A percentile compares a stretch with the other conserved stretches of the same genome.
These are phyloP conservation scores for Adrianichthys oophorus DNA, from an alignment of 2,797 vertebrate species.

Conservation along the genomic window DNA sequence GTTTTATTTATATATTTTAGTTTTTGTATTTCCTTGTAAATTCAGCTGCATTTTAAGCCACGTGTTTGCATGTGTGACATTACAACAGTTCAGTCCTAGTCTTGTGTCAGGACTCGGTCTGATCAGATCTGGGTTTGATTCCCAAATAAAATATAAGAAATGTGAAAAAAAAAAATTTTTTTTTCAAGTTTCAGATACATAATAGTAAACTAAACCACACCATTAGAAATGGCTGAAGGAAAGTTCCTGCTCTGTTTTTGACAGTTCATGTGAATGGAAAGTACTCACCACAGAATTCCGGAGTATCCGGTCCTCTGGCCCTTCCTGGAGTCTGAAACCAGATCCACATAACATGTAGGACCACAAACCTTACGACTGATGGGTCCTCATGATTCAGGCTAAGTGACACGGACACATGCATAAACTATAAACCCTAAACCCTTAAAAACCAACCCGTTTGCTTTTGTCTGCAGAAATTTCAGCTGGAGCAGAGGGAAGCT, in stretches of 20 bases:
- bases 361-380: constrained; percentile 27
- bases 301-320: constrained; percentile 23
- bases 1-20: background rate
- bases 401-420: constrained; percentile 9
- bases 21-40: background rate
- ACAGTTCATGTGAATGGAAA: constrained; percentile 27
- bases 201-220: too few species aligned
- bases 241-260: too few species aligned
- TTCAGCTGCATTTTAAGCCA: background rate
- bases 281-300: constrained; percentile 37
- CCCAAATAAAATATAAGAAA: constrained; percentile 46
- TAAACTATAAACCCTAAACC: background rate
- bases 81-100: background rate
- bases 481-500: constrained; percentile 23
- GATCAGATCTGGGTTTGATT: constrained; percentile 36
- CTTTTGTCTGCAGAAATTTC: constrained; percentile 15
- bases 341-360: constrained; percentile 33
- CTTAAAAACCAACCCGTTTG: constrained; percentile 6
- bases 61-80: background rate
- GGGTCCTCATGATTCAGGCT: background rate
- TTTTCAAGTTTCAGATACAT: too few species aligned
- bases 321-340: constrained; percentile 37
- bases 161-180: constrained; percentile 3
- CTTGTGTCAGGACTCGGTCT: constrained; percentile 24
- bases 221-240: too few species aligned